Evolutionary conservation across 2,797 vertebrate genomes (phyloP).

Genomic region (Channallabes apus): DNA sequence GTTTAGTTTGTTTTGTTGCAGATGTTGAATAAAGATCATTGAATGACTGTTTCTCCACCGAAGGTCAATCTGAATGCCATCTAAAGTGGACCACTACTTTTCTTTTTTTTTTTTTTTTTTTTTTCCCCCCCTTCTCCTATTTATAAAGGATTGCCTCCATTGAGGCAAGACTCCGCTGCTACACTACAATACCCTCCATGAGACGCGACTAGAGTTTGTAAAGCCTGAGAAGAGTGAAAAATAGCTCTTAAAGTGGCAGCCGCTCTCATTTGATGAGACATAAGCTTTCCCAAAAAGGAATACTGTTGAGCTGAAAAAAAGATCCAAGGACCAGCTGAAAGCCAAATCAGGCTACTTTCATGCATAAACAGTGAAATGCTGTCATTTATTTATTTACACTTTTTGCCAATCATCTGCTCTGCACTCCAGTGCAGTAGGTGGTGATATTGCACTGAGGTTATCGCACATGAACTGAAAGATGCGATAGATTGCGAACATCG

Average conservation of each 20-base stretch:
- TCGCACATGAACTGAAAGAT: too few species aligned
- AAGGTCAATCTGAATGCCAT: neutral
- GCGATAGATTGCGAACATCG: too few species aligned
- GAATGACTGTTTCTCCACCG: neutral
- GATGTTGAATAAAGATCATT: neutral
- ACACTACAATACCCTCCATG: slow-evolving; percentile 9
- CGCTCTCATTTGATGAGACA: neutral
- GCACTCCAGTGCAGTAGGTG: too few species aligned
- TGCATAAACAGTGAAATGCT: too few species aligned
- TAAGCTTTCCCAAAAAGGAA: neutral
- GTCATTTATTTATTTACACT: too few species aligned
- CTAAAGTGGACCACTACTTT: neutral
- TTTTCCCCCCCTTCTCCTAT: neutral
- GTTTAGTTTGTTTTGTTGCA: neutral
- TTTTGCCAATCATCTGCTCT: too few species aligned
- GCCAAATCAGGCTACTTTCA: neutral
- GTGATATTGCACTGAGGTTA: too few species aligned
- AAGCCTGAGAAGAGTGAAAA: slow-evolving; percentile 4
- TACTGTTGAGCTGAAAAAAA: neutral
- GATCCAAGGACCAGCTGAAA: neutral
- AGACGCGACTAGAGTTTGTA: slow-evolving; percentile 2
- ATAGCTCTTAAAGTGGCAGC: neutral
- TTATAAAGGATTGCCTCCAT: slow-evolving; percentile 21
- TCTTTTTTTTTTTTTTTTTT: neutral
- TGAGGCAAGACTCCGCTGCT: slow-evolving; percentile 12